Evolutionary conservation across 2,888 invertebrate genomes (phyloP).

Genomic region (Mylabris sibirica): DNA sequence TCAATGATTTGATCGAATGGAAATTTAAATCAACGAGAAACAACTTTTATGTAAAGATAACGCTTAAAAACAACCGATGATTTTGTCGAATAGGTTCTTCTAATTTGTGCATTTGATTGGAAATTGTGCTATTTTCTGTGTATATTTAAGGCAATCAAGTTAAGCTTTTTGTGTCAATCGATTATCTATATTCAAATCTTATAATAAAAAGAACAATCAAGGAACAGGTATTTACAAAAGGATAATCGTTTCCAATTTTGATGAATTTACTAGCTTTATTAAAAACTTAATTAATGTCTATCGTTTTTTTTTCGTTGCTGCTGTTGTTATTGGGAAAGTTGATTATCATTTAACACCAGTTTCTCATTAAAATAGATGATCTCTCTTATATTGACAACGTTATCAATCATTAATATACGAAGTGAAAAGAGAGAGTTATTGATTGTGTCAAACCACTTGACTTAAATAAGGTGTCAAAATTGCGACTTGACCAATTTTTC

Average conservation of each 20-base stretch:
- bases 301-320: neutral
- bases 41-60: neutral
- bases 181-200: no score
- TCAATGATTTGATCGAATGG: neutral
- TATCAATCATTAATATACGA: conserved; percentile 23
- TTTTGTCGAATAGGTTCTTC: neutral
- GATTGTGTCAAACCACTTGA: conserved; percentile 14
- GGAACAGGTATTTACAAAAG: no score
- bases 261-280: neutral
- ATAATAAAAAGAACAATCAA: no score
- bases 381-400: conserved; percentile 20
- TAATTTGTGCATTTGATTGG: neutral
- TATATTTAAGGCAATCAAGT: neutral
- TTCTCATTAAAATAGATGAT: conserved; percentile 29
- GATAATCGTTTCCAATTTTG: neutral
- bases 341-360: conserved; percentile 15
- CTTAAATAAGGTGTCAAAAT: conserved; percentile 10
- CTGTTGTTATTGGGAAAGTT: neutral
- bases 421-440: conserved; percentile 1
- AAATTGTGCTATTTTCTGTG: neutral
- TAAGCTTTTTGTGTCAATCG: no score
- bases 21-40: neutral
- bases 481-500: conserved; percentile 1
- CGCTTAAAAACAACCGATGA: neutral
- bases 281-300: neutral